Evolutionary conservation across 23 tunicate species (phyloP).

Genomic region (Corella eumyota): DNA sequence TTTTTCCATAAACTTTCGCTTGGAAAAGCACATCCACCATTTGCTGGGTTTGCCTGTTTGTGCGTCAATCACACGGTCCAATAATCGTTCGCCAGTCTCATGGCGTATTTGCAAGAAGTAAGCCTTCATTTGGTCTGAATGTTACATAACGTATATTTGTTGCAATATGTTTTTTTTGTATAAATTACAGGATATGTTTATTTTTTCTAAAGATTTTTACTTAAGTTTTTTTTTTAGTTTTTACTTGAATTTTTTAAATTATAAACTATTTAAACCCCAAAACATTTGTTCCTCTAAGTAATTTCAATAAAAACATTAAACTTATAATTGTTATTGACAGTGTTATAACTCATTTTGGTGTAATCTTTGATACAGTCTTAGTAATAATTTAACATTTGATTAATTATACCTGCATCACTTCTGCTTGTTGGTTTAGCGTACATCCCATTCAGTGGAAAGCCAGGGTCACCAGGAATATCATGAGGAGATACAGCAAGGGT

Average conservation of each 20-base stretch:
- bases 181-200: neutral
- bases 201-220: neutral
- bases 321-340: no score
- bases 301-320: no score
- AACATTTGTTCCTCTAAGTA: no score
- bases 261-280: no score
- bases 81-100: slow-evolving; percentile 70
- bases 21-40: slow-evolving; percentile 98
- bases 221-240: no score
- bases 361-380: neutral
- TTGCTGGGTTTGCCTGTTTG: slow-evolving; percentile 76
- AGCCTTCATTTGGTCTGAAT: slow-evolving; percentile 92
- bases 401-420: slow-evolving; percentile 46
- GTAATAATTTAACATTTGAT: neutral
- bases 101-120: slow-evolving; percentile 67
- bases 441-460: slow-evolving; percentile 92
- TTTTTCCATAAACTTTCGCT: slow-evolving; percentile 90
- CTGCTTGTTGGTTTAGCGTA: slow-evolving; percentile 69
- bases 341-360: neutral
- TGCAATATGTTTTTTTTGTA: neutral
- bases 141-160: neutral
- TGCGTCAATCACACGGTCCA: slow-evolving; percentile 62
- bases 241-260: no score
- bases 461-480: slow-evolving; percentile 93
- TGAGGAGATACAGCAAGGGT: slow-evolving; percentile 68